These are phyloP conservation scores for Papilio protenor DNA, from an alignment of 2,888 invertebrate genomes.

Conservation along the genomic window DNA sequence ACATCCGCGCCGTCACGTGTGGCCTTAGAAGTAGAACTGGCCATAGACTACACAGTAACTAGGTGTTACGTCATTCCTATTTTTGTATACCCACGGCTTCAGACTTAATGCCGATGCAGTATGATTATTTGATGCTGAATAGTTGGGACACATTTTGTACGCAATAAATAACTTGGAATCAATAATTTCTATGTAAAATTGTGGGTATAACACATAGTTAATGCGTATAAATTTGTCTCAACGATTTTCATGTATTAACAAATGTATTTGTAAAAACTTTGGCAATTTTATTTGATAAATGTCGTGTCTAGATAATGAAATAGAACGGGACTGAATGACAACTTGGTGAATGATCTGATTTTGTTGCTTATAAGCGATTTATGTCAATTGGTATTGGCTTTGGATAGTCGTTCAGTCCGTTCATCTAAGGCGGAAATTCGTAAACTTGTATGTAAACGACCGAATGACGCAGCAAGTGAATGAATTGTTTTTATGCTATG, in stretches of 20 bases:
- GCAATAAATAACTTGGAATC: neutral
- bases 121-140: slow-evolving; percentile 14
- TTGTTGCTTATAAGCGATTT: neutral
- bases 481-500: neutral
- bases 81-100: slow-evolving; percentile 36
- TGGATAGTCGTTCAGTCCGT: slow-evolving; percentile 4
- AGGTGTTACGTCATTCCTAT: slow-evolving; percentile 40
- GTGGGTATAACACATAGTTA: neutral
- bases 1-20: slow-evolving; percentile 14
- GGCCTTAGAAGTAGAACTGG: slow-evolving; percentile 22
- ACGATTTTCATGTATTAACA: neutral
- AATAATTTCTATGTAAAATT: neutral
- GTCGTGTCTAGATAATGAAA: neutral
- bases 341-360: slow-evolving; percentile 11
- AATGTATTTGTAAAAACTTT: neutral
- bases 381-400: neutral
- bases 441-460: neutral
- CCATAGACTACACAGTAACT: slow-evolving; percentile 24
- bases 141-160: slow-evolving; percentile 20
- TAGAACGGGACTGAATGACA: slow-evolving; percentile 3
- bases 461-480: neutral
- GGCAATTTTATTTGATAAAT: slow-evolving; percentile 7
- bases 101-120: slow-evolving; percentile 29
- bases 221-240: neutral
- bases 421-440: neutral